phyloP scores from a whole-genome alignment of 2,113 vertebrate species.

The Rousettus leschenaultii region DNA sequence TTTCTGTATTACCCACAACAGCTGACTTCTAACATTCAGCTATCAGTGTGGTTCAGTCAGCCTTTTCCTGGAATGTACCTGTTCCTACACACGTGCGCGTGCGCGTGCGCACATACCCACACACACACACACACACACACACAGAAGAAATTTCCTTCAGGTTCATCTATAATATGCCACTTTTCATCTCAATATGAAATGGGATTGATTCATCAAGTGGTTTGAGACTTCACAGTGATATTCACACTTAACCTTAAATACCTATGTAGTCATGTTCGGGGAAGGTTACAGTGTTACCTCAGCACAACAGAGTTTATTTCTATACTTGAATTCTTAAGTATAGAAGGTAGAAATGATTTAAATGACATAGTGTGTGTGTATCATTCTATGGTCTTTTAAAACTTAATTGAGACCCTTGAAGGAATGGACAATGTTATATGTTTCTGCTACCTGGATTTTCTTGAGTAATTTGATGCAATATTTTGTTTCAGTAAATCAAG shows the following conservation, averaged over 20 bases:
- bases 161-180: neutral
- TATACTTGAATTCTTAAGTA: neutral
- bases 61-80: neutral
- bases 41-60: neutral
- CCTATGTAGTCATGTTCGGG: neutral
- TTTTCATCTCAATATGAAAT: neutral
- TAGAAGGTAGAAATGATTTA: neutral
- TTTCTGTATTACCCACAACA: slow-evolving; percentile 89
- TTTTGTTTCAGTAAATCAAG: slow-evolving; percentile 67
- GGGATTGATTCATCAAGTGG: neutral
- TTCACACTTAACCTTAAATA: neutral
- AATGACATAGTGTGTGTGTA: neutral
- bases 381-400: slow-evolving; percentile 23
- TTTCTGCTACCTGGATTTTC: slow-evolving; percentile 60
- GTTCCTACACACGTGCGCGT: neutral
- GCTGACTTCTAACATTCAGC: slow-evolving; percentile 71
- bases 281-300: slow-evolving; percentile 13
- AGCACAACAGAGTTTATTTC: neutral
- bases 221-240: neutral
- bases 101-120: no score
- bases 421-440: slow-evolving; percentile 35
- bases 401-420: slow-evolving; percentile 58
- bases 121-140: no score
- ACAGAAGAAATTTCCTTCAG: neutral
- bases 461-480: slow-evolving; percentile 62